phyloP scores from a whole-genome alignment of 2,797 vertebrate genomes.

The Sebastes paucispinis region DNA sequence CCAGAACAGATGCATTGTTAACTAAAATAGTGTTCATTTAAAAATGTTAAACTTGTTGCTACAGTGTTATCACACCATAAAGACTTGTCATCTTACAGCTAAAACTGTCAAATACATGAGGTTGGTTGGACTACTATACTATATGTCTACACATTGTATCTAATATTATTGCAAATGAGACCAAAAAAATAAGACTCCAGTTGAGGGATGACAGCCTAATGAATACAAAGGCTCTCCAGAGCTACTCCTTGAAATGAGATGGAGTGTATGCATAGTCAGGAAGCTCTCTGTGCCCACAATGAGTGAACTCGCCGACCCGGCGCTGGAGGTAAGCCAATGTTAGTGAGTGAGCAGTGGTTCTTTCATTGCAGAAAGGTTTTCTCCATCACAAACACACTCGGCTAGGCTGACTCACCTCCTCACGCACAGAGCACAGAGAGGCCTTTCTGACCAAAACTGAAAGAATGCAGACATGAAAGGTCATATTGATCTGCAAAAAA shows the following conservation, averaged over 20 bases:
- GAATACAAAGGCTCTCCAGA: conserved; percentile 30
- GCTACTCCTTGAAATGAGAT: conserved; percentile 27
- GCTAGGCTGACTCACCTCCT: conserved; percentile 16
- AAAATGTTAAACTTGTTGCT: not conserved
- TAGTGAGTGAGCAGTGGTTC: conserved; percentile 35
- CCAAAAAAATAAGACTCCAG: not conserved
- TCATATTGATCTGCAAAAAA: conserved; percentile 8
- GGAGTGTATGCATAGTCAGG: conserved; percentile 30
- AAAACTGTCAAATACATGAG: not conserved
- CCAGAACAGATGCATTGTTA: not conserved
- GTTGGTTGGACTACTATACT: not conserved
- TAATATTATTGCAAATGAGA: not conserved
- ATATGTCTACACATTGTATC: not conserved
- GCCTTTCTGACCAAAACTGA: conserved; percentile 34
- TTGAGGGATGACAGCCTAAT: not conserved
- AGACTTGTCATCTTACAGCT: not conserved
- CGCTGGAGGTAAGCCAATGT: conserved; percentile 51
- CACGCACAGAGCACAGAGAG: conserved; percentile 11
- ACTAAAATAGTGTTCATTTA: not conserved
- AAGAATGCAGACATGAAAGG: conserved; percentile 7
- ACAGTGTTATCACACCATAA: not conserved
- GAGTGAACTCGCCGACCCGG: conserved; percentile 33
- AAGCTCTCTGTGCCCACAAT: conserved; percentile 33
- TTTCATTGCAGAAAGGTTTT: conserved; percentile 36
- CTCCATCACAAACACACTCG: conserved; percentile 32